phyloP scores from a whole-genome alignment of 2,888 invertebrate genomes.

The Cheiracanthium punctorium region DNA sequence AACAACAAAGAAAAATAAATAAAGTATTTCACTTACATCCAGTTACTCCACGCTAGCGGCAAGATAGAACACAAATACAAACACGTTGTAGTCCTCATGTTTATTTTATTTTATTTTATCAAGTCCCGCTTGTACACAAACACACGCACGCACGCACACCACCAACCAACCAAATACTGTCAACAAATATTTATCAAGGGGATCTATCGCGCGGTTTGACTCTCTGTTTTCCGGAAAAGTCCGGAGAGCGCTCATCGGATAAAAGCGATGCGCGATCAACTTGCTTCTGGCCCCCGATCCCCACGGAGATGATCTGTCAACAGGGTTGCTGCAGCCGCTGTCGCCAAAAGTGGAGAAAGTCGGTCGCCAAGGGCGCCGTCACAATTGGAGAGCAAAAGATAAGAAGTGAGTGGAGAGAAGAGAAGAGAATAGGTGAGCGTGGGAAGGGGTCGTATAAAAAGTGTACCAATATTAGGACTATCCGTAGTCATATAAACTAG shows the following conservation, averaged over 20 bases:
- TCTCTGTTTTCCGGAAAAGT: too few relatives aligned
- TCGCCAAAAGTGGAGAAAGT: neutral
- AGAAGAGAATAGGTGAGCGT: neutral
- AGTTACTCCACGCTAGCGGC: conserved; percentile 38
- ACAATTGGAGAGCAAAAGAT: conserved; percentile 30
- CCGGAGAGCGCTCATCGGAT: conserved; percentile 2
- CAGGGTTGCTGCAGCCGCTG: conserved; percentile 45
- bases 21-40: conserved; percentile 51
- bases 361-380: conserved; percentile 23
- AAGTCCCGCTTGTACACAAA: conserved; percentile 5
- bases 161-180: neutral
- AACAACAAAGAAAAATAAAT: conserved; percentile 2
- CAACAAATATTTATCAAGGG: conserved; percentile 11
- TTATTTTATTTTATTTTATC: too few relatives aligned
- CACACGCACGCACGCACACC: too few relatives aligned
- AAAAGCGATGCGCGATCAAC: conserved; percentile 38
- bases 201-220: conserved; percentile 10
- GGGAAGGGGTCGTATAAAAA: conserved; percentile 15
- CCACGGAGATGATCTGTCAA: conserved; percentile 50
- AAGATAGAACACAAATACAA: conserved; percentile 52
- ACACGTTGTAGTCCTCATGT: conserved; percentile 24
- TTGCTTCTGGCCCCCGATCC: conserved; percentile 36
- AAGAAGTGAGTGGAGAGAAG: conserved; percentile 10
- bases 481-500: too few relatives aligned
- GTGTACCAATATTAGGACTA: neutral